phyloP scores from a whole-genome alignment of 2,113 vertebrate genomes.

The Elachura formosa region DNA sequence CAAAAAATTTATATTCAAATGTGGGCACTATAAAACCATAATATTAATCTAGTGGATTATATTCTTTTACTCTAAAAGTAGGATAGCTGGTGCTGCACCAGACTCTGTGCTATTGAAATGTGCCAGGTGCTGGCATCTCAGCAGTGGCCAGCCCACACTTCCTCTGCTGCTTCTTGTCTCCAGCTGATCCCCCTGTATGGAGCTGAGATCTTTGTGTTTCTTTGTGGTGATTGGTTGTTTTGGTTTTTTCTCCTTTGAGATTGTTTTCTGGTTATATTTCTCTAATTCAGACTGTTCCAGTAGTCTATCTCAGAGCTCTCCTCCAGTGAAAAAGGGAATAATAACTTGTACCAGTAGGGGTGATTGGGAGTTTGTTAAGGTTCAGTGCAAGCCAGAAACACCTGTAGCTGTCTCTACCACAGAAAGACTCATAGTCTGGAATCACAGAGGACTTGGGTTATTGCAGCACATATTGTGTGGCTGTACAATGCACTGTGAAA shows the following conservation, averaged over 20 bases:
- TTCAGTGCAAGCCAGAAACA: not conserved
- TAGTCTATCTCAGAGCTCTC: not conserved
- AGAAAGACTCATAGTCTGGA: not conserved
- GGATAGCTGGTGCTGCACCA: rapidly evolving
- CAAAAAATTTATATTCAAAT: not conserved
- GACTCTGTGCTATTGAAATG: not conserved
- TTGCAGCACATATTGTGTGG: not conserved
- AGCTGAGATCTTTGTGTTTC: not conserved
- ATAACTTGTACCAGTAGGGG: not conserved
- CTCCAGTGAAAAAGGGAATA: not conserved
- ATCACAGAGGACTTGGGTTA: rapidly evolving
- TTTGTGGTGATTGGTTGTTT: not conserved
- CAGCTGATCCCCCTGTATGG: not conserved
- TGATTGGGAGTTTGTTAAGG: not conserved
- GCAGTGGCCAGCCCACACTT: not conserved
- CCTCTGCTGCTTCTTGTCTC: not conserved
- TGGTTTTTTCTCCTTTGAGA: not conserved
- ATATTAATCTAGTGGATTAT: not conserved
- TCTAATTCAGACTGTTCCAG: not conserved
- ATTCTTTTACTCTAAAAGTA: too few species aligned
- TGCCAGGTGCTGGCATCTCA: not conserved
- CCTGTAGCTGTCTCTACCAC: not conserved
- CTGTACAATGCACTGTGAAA: not conserved
- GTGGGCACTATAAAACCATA: not conserved
- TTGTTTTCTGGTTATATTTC: not conserved